Evolutionary conservation across 2,888 invertebrate genomes (phyloP).

Genomic region (Hemicrepidius hirtus): DNA sequence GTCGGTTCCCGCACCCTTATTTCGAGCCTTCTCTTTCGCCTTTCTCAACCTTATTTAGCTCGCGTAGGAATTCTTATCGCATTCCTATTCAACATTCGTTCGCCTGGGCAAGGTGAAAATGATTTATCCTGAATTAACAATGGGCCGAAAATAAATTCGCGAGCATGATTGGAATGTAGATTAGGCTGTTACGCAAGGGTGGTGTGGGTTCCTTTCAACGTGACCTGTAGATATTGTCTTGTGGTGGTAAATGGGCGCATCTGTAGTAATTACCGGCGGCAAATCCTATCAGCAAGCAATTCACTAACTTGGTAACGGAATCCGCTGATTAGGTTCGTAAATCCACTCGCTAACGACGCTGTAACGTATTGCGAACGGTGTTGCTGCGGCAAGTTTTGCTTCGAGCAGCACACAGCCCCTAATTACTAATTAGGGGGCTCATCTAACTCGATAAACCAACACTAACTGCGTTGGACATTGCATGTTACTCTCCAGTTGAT

Average conservation of each 20-base stretch:
- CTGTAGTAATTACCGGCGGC: slow-evolving; percentile 51
- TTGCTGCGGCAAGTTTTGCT: slow-evolving; percentile 64
- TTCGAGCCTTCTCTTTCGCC: neutral
- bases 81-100: slow-evolving; percentile 37
- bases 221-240: slow-evolving; percentile 25
- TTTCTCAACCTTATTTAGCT: neutral
- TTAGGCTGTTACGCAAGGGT: slow-evolving; percentile 19
- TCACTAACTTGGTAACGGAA: slow-evolving; percentile 64
- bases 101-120: slow-evolving; percentile 40
- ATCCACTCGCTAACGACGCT: slow-evolving; percentile 65
- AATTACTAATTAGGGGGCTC: slow-evolving; percentile 61
- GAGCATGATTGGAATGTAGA: slow-evolving; percentile 32
- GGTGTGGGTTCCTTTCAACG: slow-evolving; percentile 17
- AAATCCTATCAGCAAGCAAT: slow-evolving; percentile 62
- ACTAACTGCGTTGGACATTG: slow-evolving; percentile 10
- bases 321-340: slow-evolving; percentile 66
- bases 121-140: slow-evolving; percentile 44
- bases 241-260: slow-evolving; percentile 34
- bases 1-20: slow-evolving; percentile 40
- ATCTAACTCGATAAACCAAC: slow-evolving; percentile 56
- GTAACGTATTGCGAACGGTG: slow-evolving; percentile 66
- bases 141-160: slow-evolving; percentile 35
- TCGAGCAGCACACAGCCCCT: slow-evolving; percentile 60
- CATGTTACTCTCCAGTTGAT: neutral
- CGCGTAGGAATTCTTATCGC: slow-evolving; percentile 8